Conservation (phyloP, 2,113 vertebrate species). For the Hylia prasina region DNA sequence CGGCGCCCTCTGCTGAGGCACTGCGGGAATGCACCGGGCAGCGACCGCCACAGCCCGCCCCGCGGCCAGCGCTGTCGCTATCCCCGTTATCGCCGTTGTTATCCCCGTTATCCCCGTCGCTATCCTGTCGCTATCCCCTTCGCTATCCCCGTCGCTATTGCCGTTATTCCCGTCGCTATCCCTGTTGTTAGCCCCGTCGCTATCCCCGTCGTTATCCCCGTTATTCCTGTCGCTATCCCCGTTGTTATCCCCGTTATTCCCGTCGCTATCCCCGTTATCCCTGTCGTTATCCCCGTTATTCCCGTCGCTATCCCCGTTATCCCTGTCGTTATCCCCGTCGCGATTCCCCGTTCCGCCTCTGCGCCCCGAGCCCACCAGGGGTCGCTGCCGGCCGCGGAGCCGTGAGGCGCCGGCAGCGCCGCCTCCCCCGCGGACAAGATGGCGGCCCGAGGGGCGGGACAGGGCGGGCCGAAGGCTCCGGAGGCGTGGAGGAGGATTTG, state of each 20-base stretch:
- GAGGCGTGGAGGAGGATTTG: neutral
- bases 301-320: neutral
- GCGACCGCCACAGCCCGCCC: no score
- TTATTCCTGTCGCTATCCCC: no score
- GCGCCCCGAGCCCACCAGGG: neutral
- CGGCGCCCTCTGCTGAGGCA: neutral
- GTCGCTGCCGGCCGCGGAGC: neutral
- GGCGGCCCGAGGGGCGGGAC: neutral
- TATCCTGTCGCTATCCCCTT: no score
- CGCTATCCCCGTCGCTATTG: no score
- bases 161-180: neutral
- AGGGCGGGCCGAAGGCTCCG: fast-evolving
- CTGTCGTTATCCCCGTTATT: neutral
- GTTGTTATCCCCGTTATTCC: neutral
- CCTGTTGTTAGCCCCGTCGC: fast-evolving
- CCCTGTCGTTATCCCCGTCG: neutral
- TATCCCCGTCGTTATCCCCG: no score
- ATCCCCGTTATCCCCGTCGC: neutral
- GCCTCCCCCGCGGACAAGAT: neutral
- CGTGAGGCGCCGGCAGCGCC: neutral
- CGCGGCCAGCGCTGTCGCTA: no score
- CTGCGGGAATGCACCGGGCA: neutral
- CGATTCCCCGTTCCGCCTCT: neutral
- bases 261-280: neutral
- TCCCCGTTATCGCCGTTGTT: no score